Conservation (phyloP, 2,113 vertebrate species). For the Amblyornis subalaris region DNA sequence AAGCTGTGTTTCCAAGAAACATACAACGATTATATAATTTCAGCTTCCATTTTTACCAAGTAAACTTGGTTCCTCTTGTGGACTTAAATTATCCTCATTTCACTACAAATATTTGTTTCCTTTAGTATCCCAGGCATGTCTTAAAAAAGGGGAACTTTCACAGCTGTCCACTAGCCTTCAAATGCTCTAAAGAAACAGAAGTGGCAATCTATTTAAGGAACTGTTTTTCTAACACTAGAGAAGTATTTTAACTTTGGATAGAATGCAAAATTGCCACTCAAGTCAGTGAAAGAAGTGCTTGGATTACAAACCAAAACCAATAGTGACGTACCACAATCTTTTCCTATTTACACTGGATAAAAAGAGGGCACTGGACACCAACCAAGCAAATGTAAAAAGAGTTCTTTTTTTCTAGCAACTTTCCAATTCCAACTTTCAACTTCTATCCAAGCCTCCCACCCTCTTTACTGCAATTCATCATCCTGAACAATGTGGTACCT, state of each 20-base stretch:
- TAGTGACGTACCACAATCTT: neutral
- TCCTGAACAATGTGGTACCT: neutral
- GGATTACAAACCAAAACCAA: neutral
- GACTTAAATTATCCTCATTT: neutral
- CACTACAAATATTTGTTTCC: neutral
- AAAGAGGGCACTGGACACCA: neutral
- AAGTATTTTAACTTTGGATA: neutral
- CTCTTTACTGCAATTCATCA: neutral
- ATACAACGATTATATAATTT: neutral
- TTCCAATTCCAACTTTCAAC: neutral
- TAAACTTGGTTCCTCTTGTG: neutral
- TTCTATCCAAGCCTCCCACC: neutral
- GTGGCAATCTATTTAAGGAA: neutral
- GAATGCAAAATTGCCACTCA: neutral
- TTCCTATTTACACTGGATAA: slow-evolving; percentile 53
- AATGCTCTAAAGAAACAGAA: neutral
- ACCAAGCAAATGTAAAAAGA: neutral
- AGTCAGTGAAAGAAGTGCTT: neutral
- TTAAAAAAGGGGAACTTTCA: neutral
- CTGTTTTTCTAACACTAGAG: neutral
- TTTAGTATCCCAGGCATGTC: neutral
- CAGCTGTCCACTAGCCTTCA: neutral
- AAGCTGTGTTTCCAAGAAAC: neutral
- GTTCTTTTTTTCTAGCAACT: neutral
- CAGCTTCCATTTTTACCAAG: neutral